phyloP scores from a whole-genome alignment of 92 coral and sea anemone genomes.

The Parazoanthus atlanticus region DNA sequence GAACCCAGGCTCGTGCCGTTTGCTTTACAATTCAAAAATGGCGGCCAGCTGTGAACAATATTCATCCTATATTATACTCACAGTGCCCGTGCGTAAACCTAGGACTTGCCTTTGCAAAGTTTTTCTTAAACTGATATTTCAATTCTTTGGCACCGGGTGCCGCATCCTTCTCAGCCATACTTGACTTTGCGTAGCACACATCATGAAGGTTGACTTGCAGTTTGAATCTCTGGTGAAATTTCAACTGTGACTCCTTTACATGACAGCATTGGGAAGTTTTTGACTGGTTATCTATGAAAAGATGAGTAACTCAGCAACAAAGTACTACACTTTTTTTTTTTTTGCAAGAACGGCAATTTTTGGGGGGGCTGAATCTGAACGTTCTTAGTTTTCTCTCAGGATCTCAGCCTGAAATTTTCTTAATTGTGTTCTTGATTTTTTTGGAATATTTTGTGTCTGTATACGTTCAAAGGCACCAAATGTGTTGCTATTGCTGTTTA shows the following conservation, averaged over 20 bases:
- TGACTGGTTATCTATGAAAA: neutral
- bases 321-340: too few species aligned
- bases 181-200: slow-evolving; percentile 18
- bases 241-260: neutral
- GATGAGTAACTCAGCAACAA: neutral
- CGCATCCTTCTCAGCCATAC: slow-evolving; percentile 3
- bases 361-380: too few species aligned
- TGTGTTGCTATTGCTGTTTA: too few species aligned
- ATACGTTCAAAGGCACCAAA: too few species aligned
- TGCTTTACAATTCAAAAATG: neutral
- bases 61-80: neutral
- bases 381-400: too few species aligned
- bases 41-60: too few species aligned
- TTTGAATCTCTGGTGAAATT: slow-evolving; percentile 15
- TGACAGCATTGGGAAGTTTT: slow-evolving; percentile 5
- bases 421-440: too few species aligned
- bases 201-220: neutral
- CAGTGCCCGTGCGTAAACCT: neutral
- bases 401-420: too few species aligned
- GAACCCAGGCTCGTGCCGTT: too few species aligned
- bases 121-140: neutral
- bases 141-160: neutral
- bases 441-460: too few species aligned
- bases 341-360: too few species aligned
- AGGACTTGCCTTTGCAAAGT: neutral